Evolutionary conservation across 1,140 invertebrate species (phyloP).

Genomic region (Bathynomus jamesi): DNA sequence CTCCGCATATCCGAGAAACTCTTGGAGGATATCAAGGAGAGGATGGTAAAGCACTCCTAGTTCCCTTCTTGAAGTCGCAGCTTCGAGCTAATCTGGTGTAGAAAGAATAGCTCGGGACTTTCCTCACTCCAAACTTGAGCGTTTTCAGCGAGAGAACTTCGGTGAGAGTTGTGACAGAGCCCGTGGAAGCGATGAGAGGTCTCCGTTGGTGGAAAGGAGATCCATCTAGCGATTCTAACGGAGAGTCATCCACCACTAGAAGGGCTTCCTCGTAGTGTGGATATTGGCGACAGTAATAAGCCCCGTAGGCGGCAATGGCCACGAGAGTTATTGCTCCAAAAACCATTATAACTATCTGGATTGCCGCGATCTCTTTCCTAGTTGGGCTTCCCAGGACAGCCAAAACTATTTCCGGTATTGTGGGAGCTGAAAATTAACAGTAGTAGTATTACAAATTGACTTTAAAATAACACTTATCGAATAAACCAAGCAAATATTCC

Average conservation of each 20-base stretch:
- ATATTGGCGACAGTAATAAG: neutral
- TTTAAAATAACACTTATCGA: no score
- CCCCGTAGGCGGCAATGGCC: neutral
- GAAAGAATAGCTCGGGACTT: neutral
- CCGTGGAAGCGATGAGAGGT: neutral
- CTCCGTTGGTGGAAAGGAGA: neutral
- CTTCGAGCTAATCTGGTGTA: neutral
- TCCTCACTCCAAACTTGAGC: neutral
- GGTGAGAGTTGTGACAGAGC: neutral
- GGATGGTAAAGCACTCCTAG: neutral
- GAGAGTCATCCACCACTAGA: neutral
- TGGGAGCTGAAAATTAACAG: neutral
- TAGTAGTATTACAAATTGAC: neutral
- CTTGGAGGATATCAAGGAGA: neutral
- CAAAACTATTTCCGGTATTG: neutral
- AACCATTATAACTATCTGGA: neutral
- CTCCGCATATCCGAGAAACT: neutral
- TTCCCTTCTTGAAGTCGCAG: neutral
- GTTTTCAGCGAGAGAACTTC: slow-evolving; percentile 12
- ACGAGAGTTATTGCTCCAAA: neutral
- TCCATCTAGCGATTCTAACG: neutral
- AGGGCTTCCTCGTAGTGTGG: neutral
- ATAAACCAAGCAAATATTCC: no score
- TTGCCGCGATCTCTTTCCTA: neutral
- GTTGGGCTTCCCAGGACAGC: neutral